Base-by-base conservation (phyloP, 2,113 vertebrate species). In the Eurypyga helias region DNA sequence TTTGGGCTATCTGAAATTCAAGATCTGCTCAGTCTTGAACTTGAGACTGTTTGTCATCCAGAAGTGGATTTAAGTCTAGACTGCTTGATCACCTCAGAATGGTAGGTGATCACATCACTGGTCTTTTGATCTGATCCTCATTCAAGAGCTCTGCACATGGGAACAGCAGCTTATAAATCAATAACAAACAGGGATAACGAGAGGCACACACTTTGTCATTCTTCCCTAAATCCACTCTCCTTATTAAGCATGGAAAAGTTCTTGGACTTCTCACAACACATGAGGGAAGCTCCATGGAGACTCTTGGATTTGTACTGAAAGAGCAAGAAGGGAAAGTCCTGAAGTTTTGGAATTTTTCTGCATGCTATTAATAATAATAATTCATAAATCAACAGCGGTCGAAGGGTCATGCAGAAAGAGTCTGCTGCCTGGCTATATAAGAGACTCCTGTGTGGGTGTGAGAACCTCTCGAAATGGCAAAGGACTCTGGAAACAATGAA, bases 401-500 rank as follows among this genome's bases (percentile, higher is more conserved):
- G 4, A 92, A 82, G 80, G 77, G 95, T 94, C 93, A 95, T 0
- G 36, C 49, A 93, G 78, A 93, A 73, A n/a, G 72, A 92, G 92
- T 69, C 83, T 65, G 87, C 87, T 86, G 93, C 83, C 87, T 89
- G 64, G 66, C 91, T 86, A 9, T 80, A 70, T 33, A 33, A 92
- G 89, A 89, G 72, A 58, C 91, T 94, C 81, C 90, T 87, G 94
- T 93, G 95, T 93, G 89, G 94, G 94, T 95, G 96, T 97, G 95
- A 90, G 96, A 97, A 93, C 70, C 66, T 89, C 95, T 90, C 76
- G 76, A 90, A 95, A 96, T 93, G 96, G 97, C 96, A 94, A 84
- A 91, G 67, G 67, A 52, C 73, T 83, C 85, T 97, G 97, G 97
- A 96, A 97, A 97, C 90, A 94, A 92, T 84, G 96, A 97, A 96